Conservation (phyloP, 2,113 vertebrate species). For the Galeopterus variegatus region DNA sequence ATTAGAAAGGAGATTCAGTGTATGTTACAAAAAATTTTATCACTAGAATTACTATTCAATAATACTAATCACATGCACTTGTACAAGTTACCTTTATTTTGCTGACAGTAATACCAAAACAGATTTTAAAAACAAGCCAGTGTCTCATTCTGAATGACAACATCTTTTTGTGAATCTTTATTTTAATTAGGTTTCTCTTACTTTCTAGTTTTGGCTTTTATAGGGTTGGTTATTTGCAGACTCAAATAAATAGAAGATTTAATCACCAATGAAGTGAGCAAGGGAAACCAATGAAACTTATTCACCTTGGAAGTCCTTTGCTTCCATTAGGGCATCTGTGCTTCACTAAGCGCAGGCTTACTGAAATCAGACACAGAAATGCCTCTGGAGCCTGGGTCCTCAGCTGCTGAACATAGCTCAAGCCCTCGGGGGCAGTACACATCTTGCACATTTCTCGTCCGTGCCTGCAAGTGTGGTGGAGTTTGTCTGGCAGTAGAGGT, state of each 20-base stretch:
- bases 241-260: background rate
- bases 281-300: background rate
- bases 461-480: background rate
- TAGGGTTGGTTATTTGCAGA: background rate
- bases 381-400: background rate
- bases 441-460: conserved; percentile 58
- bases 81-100: background rate
- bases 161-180: background rate
- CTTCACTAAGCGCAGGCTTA: background rate
- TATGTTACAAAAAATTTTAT: background rate
- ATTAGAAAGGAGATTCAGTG: background rate
- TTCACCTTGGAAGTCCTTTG: background rate
- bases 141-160: background rate
- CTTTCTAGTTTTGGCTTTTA: background rate
- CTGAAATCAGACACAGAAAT: background rate
- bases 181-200: background rate
- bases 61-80: background rate
- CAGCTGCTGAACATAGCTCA: background rate
- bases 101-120: background rate
- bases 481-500: conserved; percentile 78
- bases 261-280: background rate
- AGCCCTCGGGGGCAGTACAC: background rate
- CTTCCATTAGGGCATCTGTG: background rate
- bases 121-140: background rate
- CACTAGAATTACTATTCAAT: background rate